Percentiles rank a stretch among this genome's conserved stretches.
These are phyloP conservation scores for Dicranocentrus wangi DNA, from an alignment of 2,888 invertebrate species.

Conservation along the genomic window DNA sequence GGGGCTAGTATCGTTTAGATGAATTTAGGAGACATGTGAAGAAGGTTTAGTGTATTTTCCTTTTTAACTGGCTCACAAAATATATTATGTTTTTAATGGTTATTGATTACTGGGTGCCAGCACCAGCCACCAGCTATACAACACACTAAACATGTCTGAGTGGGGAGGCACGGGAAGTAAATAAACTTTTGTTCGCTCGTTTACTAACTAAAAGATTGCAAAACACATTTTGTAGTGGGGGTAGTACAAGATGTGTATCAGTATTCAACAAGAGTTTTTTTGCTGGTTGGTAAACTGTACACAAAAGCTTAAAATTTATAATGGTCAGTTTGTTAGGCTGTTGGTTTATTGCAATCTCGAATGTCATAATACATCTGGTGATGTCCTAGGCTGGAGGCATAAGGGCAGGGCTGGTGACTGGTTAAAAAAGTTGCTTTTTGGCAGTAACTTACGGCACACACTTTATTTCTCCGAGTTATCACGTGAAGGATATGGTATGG, in stretches of 20 bases:
- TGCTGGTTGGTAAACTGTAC: no score
- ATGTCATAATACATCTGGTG: conserved; percentile 10
- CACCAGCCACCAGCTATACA: conserved; percentile 18
- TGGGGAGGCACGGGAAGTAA: no score
- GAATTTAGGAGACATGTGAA: background rate
- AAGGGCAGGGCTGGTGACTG: conserved; percentile 15
- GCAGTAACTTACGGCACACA: no score
- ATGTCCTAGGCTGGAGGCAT: conserved; percentile 7
- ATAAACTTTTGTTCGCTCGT: no score
- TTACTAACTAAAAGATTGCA: no score
- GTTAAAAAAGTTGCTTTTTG: no score
- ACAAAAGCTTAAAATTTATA: background rate
- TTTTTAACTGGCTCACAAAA: conserved; percentile 35
- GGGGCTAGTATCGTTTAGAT: background rate
- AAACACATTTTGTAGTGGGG: no score
- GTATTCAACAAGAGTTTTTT: no score
- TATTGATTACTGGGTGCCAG: conserved; percentile 52
- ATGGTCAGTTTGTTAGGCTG: background rate
- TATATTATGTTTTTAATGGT: conserved; percentile 56
- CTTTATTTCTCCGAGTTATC: no score
- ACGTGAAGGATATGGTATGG: no score
- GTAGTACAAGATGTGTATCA: no score
- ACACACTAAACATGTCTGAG: no score
- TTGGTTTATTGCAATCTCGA: background rate
- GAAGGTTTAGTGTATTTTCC: background rate